Percentiles rank a stretch among this genome's conserved stretches.
These are phyloP conservation scores for Pseudopleuronectes americanus DNA, from an alignment of 2,797 vertebrate genomes.

Conservation along the genomic window DNA sequence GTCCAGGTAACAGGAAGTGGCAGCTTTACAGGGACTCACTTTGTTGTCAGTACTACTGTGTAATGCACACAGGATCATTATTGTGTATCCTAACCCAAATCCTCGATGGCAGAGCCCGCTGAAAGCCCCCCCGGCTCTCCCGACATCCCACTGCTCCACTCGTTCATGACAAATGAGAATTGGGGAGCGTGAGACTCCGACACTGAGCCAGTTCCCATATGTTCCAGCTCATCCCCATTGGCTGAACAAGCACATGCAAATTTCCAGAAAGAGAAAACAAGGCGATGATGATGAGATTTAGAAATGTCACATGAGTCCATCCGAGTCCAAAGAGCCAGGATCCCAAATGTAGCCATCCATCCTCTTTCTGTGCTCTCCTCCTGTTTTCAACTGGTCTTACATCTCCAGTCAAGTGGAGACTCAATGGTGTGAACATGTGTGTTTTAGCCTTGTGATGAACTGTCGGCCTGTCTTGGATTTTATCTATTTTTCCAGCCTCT, in stretches of 20 bases:
- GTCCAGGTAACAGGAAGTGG: too few relatives aligned
- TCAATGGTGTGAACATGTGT: not conserved
- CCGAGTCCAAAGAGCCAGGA: not conserved
- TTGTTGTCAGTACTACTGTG: too few relatives aligned
- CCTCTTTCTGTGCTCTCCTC: not conserved
- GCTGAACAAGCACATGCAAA: not conserved
- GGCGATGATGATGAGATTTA: not conserved
- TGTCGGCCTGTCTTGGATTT: slow-evolving; percentile 1
- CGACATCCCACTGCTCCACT: not conserved
- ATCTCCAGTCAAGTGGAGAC: not conserved
- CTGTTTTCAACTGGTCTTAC: not conserved
- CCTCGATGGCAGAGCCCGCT: not conserved
- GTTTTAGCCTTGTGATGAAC: slow-evolving; percentile 10
- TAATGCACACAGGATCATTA: not conserved
- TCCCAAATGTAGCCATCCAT: not conserved
- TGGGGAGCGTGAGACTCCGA: not conserved
- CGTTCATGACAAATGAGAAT: not conserved
- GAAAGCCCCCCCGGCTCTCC: not conserved
- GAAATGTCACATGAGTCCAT: not conserved
- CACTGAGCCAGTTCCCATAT: not conserved
- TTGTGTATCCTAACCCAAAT: not conserved
- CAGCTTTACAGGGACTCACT: too few relatives aligned
- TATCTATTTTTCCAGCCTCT: slow-evolving; percentile 1
- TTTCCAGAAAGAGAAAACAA: not conserved
- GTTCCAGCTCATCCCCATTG: not conserved